These are phyloP conservation scores for Rhabditoides inermis DNA, from an alignment of 2,888 invertebrate species.

Conservation along the genomic window DNA sequence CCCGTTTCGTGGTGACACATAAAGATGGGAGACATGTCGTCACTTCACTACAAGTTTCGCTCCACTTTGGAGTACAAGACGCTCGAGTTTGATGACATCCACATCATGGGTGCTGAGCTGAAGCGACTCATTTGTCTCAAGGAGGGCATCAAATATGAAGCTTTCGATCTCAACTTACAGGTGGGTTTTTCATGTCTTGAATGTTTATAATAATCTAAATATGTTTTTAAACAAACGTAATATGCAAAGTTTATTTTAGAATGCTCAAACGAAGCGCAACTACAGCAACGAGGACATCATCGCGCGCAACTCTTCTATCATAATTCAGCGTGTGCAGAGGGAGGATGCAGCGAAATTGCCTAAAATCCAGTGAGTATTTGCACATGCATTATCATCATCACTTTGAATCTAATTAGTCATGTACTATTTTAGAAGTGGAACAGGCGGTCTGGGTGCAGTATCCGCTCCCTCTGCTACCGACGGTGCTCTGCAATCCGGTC, in stretches of 20 bases:
- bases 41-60: constrained; percentile 97
- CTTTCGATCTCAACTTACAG: constrained; percentile 80
- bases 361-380: constrained; percentile 49
- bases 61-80: constrained; percentile 90
- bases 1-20: no score
- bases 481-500: constrained; percentile 8
- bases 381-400: neutral
- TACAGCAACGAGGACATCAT: constrained; percentile 86
- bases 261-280: constrained; percentile 63
- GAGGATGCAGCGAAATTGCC: constrained; percentile 45
- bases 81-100: constrained; percentile 71
- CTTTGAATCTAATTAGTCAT: neutral
- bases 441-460: constrained; percentile 25
- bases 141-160: constrained; percentile 78
- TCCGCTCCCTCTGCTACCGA: constrained; percentile 11
- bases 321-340: constrained; percentile 84
- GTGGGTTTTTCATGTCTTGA: constrained; percentile 9
- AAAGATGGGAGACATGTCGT: no score
- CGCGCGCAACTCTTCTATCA: constrained; percentile 90
- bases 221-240: neutral
- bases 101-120: constrained; percentile 86
- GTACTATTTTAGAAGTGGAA: constrained; percentile 19
- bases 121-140: constrained; percentile 89
- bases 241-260: constrained; percentile 52
- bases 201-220: neutral